These are phyloP conservation scores for Ostrea denselamellosa DNA, from an alignment of 1,140 invertebrate genomes.

Conservation along the genomic window DNA sequence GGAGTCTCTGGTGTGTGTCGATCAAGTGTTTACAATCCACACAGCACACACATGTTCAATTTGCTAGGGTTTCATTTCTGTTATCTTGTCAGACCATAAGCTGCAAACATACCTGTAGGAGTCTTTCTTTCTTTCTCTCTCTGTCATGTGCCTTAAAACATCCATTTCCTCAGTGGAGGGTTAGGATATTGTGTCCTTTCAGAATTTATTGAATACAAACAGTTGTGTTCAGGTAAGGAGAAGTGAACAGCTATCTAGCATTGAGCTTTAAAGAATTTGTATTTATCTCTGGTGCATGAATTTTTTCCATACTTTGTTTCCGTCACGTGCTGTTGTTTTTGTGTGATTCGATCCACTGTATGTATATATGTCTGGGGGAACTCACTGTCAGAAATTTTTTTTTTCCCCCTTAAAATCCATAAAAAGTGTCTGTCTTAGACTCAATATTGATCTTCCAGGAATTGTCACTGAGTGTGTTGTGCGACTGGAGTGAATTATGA, in stretches of 20 bases:
- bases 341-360: no score
- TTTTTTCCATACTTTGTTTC: no score
- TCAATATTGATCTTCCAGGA: no score
- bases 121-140: background rate
- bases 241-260: background rate
- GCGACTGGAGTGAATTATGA: no score
- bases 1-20: background rate
- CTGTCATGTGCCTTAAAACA: background rate
- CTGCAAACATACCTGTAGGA: background rate
- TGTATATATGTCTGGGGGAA: no score
- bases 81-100: background rate
- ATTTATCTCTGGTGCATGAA: background rate
- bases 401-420: no score
- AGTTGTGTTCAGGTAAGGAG: background rate
- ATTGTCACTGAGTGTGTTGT: no score
- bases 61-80: background rate
- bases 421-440: no score
- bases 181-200: background rate
- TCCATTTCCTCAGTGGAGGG: background rate
- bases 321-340: no score
- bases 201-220: background rate
- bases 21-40: slow-evolving; percentile 35
- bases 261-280: background rate
- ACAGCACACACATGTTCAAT: slow-evolving; percentile 3
- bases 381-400: no score